Percentiles rank a stretch among this genome's conserved stretches.
Conservation (phyloP, 2,888 invertebrate genomes). For the Aphodius granarius region DNA sequence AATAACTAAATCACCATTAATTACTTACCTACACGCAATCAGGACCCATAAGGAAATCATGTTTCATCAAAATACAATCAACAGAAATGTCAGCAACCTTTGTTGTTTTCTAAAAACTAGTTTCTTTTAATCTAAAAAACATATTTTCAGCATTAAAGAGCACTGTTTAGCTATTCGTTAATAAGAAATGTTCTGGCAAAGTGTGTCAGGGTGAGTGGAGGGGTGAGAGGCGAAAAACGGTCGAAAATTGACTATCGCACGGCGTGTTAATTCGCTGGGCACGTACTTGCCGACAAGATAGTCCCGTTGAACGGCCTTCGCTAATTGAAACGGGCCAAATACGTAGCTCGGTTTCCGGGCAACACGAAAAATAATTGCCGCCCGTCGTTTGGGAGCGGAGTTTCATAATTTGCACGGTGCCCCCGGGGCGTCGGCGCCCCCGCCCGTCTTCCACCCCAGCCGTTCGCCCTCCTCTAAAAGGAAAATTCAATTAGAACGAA, state of each 20-base stretch:
- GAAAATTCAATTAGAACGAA: slow-evolving; percentile 7
- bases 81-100: background rate
- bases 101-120: background rate
- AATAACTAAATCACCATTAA: background rate
- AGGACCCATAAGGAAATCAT: background rate
- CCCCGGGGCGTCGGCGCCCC: background rate
- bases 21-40: background rate
- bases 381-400: background rate
- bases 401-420: background rate
- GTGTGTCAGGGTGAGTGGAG: background rate
- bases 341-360: background rate
- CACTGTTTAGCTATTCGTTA: too few relatives aligned
- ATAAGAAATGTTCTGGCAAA: too few relatives aligned
- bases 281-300: background rate
- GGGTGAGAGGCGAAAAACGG: background rate
- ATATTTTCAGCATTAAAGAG: too few relatives aligned
- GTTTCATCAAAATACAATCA: background rate
- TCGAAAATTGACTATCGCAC: background rate
- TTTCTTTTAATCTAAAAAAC: background rate
- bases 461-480: background rate
- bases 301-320: background rate
- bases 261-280: background rate
- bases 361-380: background rate
- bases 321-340: background rate
- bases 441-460: background rate